Percentiles rank a stretch among this genome's conserved stretches.
Evolutionary conservation across 2,113 vertebrate species (phyloP).

Genomic region (Xerus inauris): DNA sequence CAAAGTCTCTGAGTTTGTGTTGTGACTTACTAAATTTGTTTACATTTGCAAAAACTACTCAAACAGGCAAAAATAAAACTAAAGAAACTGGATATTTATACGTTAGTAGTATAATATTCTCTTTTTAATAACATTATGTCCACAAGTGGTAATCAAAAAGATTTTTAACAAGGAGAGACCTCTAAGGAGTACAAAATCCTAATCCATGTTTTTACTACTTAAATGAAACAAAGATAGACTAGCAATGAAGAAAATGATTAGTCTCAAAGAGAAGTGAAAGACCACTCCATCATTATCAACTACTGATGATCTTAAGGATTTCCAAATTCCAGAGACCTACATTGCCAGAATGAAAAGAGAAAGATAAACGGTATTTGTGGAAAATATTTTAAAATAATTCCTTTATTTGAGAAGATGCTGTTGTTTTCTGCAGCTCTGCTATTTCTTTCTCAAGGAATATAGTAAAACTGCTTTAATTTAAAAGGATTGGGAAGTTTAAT

Average conservation of each 20-base stretch:
- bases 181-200: not conserved
- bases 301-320: conserved; percentile 64
- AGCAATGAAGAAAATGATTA: conserved; percentile 66
- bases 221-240: conserved; percentile 68
- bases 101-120: not conserved
- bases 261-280: conserved; percentile 71
- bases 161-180: not conserved
- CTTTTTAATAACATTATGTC: not conserved
- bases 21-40: not conserved
- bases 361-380: not conserved
- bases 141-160: not conserved
- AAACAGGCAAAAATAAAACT: not conserved
- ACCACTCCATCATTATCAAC: conserved; percentile 66
- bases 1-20: not conserved
- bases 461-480: conserved; percentile 52
- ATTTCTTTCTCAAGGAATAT: conserved; percentile 67
- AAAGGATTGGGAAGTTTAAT: conserved; percentile 42
- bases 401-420: conserved; percentile 63
- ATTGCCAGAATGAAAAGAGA: conserved; percentile 56
- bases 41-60: not conserved
- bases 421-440: conserved; percentile 63
- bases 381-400: conserved; percentile 67
- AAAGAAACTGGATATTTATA: not conserved
- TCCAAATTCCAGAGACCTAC: conserved; percentile 40
- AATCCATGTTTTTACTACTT: not conserved